These are phyloP conservation scores for Nemopilema nomurai DNA, from an alignment of 30 jellyfish, hydroid and myxozoan genomes.

Conservation along the genomic window DNA sequence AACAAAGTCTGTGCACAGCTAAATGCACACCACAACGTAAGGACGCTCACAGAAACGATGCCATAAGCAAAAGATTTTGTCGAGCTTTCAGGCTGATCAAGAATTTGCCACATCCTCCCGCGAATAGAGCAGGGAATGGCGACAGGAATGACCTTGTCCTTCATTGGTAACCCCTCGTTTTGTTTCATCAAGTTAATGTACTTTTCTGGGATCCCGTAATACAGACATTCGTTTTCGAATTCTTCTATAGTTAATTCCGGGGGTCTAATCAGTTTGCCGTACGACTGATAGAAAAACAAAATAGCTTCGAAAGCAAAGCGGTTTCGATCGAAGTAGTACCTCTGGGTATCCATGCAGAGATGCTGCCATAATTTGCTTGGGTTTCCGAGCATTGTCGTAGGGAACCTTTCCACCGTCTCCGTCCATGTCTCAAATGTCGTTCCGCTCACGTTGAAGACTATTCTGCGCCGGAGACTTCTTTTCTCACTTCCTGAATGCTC, in stretches of 20 bases:
- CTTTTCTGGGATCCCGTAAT: conserved; percentile 53
- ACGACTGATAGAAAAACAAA: conserved; percentile 69
- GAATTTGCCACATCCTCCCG: conserved; percentile 37
- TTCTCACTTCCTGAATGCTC: not conserved
- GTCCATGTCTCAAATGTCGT: conserved; percentile 67
- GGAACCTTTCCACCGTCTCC: conserved; percentile 70
- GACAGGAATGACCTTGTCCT: not conserved
- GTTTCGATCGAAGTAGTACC: conserved; percentile 62
- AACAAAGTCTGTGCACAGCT: conserved; percentile 43
- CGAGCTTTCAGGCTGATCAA: conserved; percentile 38
- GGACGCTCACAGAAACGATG: conserved; percentile 13
- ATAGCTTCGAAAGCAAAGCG: conserved; percentile 77
- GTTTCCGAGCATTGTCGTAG: conserved; percentile 70
- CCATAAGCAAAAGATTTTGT: conserved; percentile 20
- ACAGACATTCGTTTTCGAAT: conserved; percentile 70
- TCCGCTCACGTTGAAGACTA: conserved; percentile 80
- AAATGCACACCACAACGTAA: conserved; percentile 30
- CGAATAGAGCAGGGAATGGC: conserved; percentile 9
- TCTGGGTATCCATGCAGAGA: conserved; percentile 8
- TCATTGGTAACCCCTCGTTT: conserved; percentile 38
- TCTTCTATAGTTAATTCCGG: conserved; percentile 53
- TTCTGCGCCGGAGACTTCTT: conserved; percentile 23
- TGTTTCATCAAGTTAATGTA: conserved; percentile 52
- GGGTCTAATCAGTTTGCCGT: conserved; percentile 73
- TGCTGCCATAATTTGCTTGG: conserved; percentile 32